Evolutionary conservation across 2,888 invertebrate species (phyloP), one percentile per base, ranked within the genome.

Genomic region (Drosophila hamatofila): DNA sequence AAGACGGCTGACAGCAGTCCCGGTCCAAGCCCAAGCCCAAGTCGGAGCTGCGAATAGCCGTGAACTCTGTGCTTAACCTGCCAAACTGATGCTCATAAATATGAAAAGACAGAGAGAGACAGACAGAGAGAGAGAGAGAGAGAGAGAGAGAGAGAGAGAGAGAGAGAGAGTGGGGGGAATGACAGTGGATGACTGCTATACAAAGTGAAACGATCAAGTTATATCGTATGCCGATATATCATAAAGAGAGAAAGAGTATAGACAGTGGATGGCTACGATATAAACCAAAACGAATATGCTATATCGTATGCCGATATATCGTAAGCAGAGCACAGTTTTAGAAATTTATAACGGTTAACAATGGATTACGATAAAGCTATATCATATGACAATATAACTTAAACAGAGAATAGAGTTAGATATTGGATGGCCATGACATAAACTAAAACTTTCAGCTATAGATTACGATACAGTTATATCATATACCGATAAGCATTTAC

Each of bases 51-150:
- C 3, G 37, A 27, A 46, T 51, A 51, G 77, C 74, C 61, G 63
- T 77, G 74, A 80, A 74, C 80, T 80, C 60, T 65, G 58, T 68
- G 70, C 66, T 74, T 73, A 80, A 74, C 60, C 80, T 69, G 80
- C 71, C 79, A 71, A 80, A 80, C 61, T 52, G 55, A 48, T 39
- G 80, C 61, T 56, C 66, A 80, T 80, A 69, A 80, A 80, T 77
- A 74, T 74, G 49, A 35, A 12, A 5, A 16, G 35, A 16, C 4
- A 14, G 5, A 42, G 39, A 27, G 21, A 11, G 33, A 8, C 2
- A 41, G 5, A 37, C 12, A 11, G 27, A 11, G 30, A 9, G 23
- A 21, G n/a, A 16, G 14, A 41, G 46, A 23, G 18, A 41, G 2
- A 41, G 9, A 18, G 18, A 52, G 18, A 18, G 23, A 14, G 4